Evolutionary conservation across 1,140 invertebrate genomes (phyloP).

Genomic region (Hylyphantes graminicola): DNA sequence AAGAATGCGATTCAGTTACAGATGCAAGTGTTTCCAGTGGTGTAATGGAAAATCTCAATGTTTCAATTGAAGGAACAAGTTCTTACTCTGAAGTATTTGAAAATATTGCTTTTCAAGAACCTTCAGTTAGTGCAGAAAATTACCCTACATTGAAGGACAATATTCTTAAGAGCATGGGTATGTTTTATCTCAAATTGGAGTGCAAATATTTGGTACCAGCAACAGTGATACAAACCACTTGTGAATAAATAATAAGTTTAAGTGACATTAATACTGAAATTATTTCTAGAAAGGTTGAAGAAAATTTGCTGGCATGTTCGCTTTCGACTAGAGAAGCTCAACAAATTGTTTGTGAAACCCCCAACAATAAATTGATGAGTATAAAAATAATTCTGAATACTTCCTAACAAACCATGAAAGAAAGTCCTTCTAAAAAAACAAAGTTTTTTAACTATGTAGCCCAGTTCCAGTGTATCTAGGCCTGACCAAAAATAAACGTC

Average conservation of each 20-base stretch:
- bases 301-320: background rate
- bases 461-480: constrained; percentile 11
- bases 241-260: constrained; percentile 20
- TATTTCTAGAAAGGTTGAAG: constrained; percentile 3
- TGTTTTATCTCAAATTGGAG: constrained; percentile 34
- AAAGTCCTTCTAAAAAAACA: background rate
- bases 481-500: background rate
- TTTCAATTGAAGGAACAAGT: too few species aligned
- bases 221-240: constrained; percentile 4
- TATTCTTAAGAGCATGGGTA: constrained; percentile 16
- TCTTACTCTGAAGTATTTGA: too few species aligned
- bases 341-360: background rate
- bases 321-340: background rate
- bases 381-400: background rate
- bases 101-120: too few species aligned
- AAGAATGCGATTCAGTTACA: too few species aligned
- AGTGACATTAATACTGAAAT: constrained; percentile 8
- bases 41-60: too few species aligned
- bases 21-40: too few species aligned
- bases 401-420: constrained; percentile 14
- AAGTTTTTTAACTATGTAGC: background rate
- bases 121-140: background rate
- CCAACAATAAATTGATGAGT: background rate
- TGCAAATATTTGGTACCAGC: constrained; percentile 3
- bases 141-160: constrained; percentile 19